Conservation (phyloP, 2,797 vertebrate species). For the Tauraco hartlaubi region DNA sequence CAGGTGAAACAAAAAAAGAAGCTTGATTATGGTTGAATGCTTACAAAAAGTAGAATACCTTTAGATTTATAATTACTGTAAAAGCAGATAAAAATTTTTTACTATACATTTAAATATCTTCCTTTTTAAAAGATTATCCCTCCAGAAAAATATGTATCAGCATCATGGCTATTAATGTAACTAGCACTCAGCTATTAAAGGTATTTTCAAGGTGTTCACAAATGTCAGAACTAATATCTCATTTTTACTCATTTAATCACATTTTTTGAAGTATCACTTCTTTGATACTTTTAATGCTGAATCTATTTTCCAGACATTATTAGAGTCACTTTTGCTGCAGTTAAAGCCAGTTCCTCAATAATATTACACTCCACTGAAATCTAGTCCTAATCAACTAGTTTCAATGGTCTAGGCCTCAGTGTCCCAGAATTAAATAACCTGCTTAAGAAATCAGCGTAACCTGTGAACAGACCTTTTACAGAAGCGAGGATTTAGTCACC, state of each 20-base stretch:
- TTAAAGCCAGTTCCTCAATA: neutral
- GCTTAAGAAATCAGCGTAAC: neutral
- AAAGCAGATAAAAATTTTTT: neutral
- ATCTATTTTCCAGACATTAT: slow-evolving; percentile 14
- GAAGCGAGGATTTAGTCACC: neutral
- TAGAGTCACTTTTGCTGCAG: neutral
- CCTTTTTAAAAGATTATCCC: neutral
- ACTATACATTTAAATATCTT: neutral
- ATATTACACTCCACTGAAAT: neutral
- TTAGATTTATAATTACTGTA: neutral
- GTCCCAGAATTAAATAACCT: neutral
- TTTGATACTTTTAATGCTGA: neutral
- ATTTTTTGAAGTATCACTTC: slow-evolving; percentile 3
- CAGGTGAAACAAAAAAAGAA: neutral
- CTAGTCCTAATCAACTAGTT: neutral
- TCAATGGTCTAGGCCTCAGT: neutral
- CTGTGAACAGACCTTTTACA: neutral
- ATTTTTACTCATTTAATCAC: neutral
- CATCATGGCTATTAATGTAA: neutral
- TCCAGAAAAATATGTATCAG: neutral
- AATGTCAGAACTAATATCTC: neutral
- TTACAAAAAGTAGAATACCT: neutral
- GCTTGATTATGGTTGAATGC: neutral
- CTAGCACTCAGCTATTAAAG: neutral
- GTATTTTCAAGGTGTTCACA: neutral